Percentiles rank a stretch among this genome's conserved stretches.
Conservation (phyloP, 1,140 invertebrate species). For the Rhizoglyphus robini region DNA sequence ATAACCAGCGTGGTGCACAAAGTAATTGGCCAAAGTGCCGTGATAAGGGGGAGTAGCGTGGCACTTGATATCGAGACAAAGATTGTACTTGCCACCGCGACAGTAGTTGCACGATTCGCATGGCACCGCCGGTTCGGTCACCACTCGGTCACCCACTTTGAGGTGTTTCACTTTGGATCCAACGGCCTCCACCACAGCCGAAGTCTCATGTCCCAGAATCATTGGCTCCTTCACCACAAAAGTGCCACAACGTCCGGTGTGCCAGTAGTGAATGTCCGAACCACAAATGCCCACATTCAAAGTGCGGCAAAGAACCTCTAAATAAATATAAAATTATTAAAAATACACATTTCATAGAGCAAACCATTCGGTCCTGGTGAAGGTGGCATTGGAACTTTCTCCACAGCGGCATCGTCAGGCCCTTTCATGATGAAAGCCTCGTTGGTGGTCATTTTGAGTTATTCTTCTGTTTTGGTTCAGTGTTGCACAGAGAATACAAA, state of each 20-base stretch:
- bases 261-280: conserved; percentile 84
- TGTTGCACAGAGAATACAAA: no score
- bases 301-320: conserved; percentile 42
- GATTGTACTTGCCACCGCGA: conserved; percentile 72
- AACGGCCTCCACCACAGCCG: conserved; percentile 52
- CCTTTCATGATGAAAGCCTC: conserved; percentile 10
- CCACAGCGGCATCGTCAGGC: conserved; percentile 12
- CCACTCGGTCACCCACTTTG: conserved; percentile 69
- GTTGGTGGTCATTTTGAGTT: background rate
- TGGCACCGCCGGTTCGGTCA: conserved; percentile 79
- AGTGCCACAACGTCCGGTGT: conserved; percentile 60
- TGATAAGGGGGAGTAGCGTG: conserved; percentile 48
- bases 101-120: conserved; percentile 72
- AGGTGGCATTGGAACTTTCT: conserved; percentile 16
- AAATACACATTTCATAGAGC: background rate
- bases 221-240: conserved; percentile 68
- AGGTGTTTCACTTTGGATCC: conserved; percentile 61
- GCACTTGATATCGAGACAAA: conserved; percentile 53
- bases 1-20: conserved; percentile 27
- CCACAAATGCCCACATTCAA: conserved; percentile 87
- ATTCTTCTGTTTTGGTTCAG: no score
- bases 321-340: background rate
- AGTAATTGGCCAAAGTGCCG: conserved; percentile 27
- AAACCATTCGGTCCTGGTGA: conserved; percentile 18
- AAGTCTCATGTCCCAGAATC: conserved; percentile 77